Conservation (phyloP, 2,888 invertebrate genomes). For the Drosophila demipolita region DNA sequence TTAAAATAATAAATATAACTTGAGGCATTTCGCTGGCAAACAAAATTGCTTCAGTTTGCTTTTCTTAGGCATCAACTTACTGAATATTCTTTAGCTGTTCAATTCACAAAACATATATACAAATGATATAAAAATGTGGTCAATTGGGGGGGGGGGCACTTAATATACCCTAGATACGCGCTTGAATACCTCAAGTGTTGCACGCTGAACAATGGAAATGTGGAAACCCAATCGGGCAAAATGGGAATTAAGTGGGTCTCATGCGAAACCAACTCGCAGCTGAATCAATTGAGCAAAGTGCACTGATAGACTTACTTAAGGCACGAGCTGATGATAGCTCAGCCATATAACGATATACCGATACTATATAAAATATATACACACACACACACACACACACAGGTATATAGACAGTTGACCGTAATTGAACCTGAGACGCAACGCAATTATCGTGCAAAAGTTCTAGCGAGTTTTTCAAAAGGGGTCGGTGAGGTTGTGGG, state of each 20-base stretch:
- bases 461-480: slow-evolving; percentile 5
- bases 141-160: background rate
- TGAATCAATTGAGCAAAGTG: slow-evolving; percentile 41
- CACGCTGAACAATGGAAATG: slow-evolving; percentile 9
- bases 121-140: background rate
- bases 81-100: background rate
- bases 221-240: background rate
- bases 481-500: background rate
- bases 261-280: slow-evolving; percentile 27
- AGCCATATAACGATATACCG: slow-evolving; percentile 26
- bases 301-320: slow-evolving; percentile 36
- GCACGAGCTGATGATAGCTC: slow-evolving; percentile 16
- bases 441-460: slow-evolving; percentile 38
- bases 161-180: background rate
- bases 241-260: slow-evolving; percentile 17
- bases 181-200: slow-evolving; percentile 10
- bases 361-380: slow-evolving; percentile 1
- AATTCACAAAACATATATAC: background rate
- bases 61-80: background rate
- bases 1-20: background rate
- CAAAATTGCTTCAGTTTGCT: too few relatives aligned
- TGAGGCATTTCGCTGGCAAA: background rate
- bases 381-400: background rate
- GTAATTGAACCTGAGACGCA: slow-evolving; percentile 54
- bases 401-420: slow-evolving; percentile 19